Percentiles rank a stretch among this genome's conserved stretches.
Evolutionary conservation across 2,888 invertebrate species (phyloP).

Genomic region (Metopia argyrocephala): DNA sequence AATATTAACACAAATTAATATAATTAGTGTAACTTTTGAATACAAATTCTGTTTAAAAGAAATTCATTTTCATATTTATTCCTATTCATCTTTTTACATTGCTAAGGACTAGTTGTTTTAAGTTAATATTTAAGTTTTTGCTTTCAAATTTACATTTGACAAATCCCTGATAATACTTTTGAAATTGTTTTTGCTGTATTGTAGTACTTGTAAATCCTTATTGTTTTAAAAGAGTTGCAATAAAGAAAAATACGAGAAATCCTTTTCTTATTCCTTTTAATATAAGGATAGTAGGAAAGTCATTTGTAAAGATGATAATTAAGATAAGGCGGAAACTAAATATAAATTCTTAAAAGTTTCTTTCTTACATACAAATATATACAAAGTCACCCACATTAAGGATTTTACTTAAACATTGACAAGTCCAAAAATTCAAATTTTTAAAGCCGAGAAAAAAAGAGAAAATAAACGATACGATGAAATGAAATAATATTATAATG

Average conservation of each 20-base stretch:
- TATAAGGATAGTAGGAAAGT: conserved; percentile 23
- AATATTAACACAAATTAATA: conserved; percentile 26
- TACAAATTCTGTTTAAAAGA: conserved; percentile 28
- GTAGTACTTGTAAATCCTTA: conserved; percentile 17
- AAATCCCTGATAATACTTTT: conserved; percentile 28
- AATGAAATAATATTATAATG: conserved; percentile 6
- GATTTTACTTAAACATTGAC: conserved; percentile 17
- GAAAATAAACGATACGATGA: background rate
- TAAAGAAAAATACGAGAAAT: conserved; percentile 28
- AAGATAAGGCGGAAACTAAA: conserved; percentile 59
- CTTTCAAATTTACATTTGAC: conserved; percentile 19
- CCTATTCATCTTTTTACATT: background rate
- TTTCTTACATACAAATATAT: background rate
- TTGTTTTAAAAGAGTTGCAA: conserved; percentile 19
- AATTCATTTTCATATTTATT: conserved; percentile 28
- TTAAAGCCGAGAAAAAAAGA: conserved; percentile 18
- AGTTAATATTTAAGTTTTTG: conserved; percentile 38
- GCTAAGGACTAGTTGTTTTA: conserved; percentile 8
- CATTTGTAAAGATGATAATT: conserved; percentile 62
- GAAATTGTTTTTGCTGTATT: background rate
- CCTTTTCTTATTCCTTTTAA: conserved; percentile 26
- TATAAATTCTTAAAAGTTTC: conserved; percentile 46
- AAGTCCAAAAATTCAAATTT: conserved; percentile 23
- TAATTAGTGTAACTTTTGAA: conserved; percentile 23
- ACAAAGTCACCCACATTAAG: background rate